Percentiles rank a stretch among this genome's conserved stretches.
Evolutionary conservation across 2,797 vertebrate species (phyloP).

Genomic region (Eulemur rubriventer): DNA sequence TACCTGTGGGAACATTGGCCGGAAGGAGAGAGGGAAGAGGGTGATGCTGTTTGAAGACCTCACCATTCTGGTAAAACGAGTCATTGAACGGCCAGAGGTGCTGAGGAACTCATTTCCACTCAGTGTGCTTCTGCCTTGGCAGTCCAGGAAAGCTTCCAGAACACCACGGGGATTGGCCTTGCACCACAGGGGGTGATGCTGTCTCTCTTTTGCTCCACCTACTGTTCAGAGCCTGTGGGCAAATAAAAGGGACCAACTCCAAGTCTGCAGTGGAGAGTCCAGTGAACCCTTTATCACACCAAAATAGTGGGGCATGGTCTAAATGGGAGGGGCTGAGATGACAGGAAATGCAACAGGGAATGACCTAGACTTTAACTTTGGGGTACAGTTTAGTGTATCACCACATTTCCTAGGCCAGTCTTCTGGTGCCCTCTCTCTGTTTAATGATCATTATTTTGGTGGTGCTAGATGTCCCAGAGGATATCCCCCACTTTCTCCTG

Average conservation of each 20-base stretch:
- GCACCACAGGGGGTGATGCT: slow-evolving; percentile 76
- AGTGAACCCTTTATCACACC: neutral
- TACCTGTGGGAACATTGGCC: neutral
- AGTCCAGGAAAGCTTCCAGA: neutral
- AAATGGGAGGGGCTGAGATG: neutral
- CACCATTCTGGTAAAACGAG: neutral
- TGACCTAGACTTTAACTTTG: neutral
- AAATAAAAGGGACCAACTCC: neutral
- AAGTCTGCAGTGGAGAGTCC: neutral
- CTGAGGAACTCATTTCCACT: neutral
- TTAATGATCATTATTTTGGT: too few species aligned
- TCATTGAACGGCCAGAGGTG: neutral
- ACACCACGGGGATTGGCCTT: neutral
- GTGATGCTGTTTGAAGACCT: neutral
- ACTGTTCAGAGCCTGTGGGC: neutral
- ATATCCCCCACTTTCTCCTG: neutral
- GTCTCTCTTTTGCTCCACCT: neutral
- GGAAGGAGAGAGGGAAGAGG: neutral
- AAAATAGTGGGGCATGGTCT: neutral
- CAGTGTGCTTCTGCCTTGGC: rapidly evolving
- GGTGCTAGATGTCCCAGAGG: neutral
- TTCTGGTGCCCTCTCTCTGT: neutral
- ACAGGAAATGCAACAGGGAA: neutral
- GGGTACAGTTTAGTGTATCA: neutral
- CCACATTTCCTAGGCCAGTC: neutral